Evolutionary conservation across 2,113 vertebrate genomes (phyloP).

Genomic region (Pygoscelis antarcticus): DNA sequence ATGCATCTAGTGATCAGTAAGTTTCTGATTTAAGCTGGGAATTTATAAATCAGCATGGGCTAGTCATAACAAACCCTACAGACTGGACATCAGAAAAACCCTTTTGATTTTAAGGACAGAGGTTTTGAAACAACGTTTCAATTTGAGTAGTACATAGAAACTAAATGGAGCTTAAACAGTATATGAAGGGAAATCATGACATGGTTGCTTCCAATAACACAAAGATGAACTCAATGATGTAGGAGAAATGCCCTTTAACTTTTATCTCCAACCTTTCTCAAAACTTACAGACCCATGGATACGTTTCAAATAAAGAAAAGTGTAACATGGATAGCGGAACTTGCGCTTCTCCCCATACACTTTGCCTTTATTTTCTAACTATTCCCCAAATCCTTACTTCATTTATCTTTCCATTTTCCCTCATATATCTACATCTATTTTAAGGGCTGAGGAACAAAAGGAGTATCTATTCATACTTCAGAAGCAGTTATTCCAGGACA

Average conservation of each 20-base stretch:
- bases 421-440: neutral
- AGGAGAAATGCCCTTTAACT: neutral
- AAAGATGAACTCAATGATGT: neutral
- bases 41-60: neutral
- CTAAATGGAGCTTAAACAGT: neutral
- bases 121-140: neutral
- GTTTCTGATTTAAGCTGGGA: neutral
- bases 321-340: neutral
- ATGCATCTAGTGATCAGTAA: neutral
- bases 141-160: neutral
- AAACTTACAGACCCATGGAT: neutral
- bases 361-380: neutral
- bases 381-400: neutral
- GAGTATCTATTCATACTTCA: neutral
- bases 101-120: neutral
- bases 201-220: neutral
- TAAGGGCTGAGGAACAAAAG: neutral
- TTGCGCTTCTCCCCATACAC: neutral
- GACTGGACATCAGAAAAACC: neutral
- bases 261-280: neutral
- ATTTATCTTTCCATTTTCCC: neutral
- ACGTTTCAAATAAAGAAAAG: neutral
- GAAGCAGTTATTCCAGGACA: neutral
- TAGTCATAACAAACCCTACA: neutral
- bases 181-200: neutral